These are phyloP conservation scores for Nomada goodeniana DNA, from an alignment of 2,888 invertebrate genomes.

Conservation along the genomic window DNA sequence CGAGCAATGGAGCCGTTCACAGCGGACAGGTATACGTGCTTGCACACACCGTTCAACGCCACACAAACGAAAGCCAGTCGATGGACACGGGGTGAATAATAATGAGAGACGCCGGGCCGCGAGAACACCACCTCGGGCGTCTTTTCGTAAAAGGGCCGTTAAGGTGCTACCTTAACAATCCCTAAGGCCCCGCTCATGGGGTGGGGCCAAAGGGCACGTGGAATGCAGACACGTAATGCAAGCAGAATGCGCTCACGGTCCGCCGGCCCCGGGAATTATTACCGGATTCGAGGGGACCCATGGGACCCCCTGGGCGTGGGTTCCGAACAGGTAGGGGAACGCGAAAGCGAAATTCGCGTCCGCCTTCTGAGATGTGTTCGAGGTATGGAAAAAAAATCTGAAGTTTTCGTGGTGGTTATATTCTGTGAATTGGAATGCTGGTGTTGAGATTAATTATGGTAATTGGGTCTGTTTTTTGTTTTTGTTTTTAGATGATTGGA, in stretches of 20 bases:
- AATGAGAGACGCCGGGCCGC: constrained; percentile 60
- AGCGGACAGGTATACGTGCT: constrained; percentile 29
- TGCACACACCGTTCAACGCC: too few relatives aligned
- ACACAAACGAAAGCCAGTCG: constrained; percentile 36
- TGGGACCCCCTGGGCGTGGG: constrained; percentile 64
- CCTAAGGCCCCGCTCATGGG: constrained; percentile 54
- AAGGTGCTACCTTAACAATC: constrained; percentile 76
- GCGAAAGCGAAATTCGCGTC: constrained; percentile 17
- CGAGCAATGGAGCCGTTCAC: constrained; percentile 19
- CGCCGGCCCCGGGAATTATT: constrained; percentile 77
- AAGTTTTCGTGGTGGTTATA: too few relatives aligned
- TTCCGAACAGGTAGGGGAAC: constrained; percentile 64
- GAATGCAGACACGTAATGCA: constrained; percentile 83
- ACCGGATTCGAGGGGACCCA: constrained; percentile 73
- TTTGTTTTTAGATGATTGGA: too few relatives aligned
- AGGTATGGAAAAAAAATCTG: not conserved
- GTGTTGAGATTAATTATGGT: constrained; percentile 20
- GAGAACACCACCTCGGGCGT: constrained; percentile 68
- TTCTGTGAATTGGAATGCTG: not conserved
- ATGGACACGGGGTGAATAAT: constrained; percentile 65
- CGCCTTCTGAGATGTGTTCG: constrained; percentile 19
- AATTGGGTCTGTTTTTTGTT: not conserved
- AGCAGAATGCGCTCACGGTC: constrained; percentile 78
- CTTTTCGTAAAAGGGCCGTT: constrained; percentile 74
- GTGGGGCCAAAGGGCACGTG: constrained; percentile 79